A percentile compares a stretch with the other conserved stretches of the same genome.
These are phyloP conservation scores for Siderastrea siderea DNA, from an alignment of 92 coral and sea anemone genomes.

Conservation along the genomic window DNA sequence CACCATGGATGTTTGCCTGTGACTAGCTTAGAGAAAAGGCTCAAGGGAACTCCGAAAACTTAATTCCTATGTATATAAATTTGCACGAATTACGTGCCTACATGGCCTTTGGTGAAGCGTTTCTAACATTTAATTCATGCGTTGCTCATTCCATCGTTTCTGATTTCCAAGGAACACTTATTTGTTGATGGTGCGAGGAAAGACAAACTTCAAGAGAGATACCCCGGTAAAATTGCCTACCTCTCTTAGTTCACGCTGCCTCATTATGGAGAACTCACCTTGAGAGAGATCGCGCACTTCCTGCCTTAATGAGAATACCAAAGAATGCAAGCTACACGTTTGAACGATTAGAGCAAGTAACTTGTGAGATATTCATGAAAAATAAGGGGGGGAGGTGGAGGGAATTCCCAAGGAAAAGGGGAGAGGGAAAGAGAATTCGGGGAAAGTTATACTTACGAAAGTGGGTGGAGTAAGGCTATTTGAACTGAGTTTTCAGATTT, in stretches of 20 bases:
- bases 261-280: constrained; percentile 50
- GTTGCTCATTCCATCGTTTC: background rate
- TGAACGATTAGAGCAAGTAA: constrained; percentile 61
- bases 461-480: background rate
- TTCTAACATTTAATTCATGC: no score
- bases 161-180: constrained; percentile 40
- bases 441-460: no score
- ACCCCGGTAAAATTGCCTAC: constrained; percentile 30
- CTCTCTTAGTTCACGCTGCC: constrained; percentile 36
- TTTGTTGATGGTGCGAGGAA: constrained; percentile 38
- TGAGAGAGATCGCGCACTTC: constrained; percentile 36
- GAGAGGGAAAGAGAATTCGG: no score
- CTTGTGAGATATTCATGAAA: constrained; percentile 26
- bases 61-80: no score
- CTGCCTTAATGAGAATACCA: constrained; percentile 55
- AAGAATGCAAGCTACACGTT: constrained; percentile 17
- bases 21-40: no score
- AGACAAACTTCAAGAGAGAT: constrained; percentile 29
- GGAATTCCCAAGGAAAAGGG: background rate
- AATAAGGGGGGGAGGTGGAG: background rate
- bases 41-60: no score
- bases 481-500: no score
- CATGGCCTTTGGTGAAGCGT: no score
- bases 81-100: no score
- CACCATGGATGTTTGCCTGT: no score